Evolutionary conservation across 2,797 vertebrate species (phyloP), one percentile per base, ranked within the genome.

Genomic region (Chloroceryle amazona): DNA sequence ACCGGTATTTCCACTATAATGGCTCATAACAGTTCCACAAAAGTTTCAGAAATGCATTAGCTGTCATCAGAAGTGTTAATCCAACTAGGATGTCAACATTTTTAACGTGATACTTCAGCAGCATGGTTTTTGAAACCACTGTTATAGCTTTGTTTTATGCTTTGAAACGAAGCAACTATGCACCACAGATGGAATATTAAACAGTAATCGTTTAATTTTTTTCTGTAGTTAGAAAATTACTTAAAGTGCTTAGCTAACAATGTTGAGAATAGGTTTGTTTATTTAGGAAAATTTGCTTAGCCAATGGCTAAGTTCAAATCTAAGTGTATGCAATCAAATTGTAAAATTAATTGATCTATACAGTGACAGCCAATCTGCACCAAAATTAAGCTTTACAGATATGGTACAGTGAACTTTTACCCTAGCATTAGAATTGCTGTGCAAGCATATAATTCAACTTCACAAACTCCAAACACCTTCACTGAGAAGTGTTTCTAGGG

Each of bases 11-110:
- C 22, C 28, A 92, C 95, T 92, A 15, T 94, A 98, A 98, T 96
- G 94, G 92, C 82, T 95, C 96, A 60, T 92, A 97, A 97, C 93
- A 96, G 94, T 89, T 96, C 84, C 93, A 94, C 4, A 92, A 87
- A 98, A 98, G 86, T 98, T 97, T 91, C 58, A 85, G 91, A 96
- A 97, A 97, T 86, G 60, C 93, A 97, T 96, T 96, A 95, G 81
- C 71, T 97, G 88, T 89, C 97, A 96, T 66, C 76, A 57, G 16
- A 13, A 33, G 39, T 86, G 82, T 96, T 98, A 87, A 95, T 94
- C 81, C 91, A 86, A 87, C 75, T 25, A 62, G 72, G 58, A 81
- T 91, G 73, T 86, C 82, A 78, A 93, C 90, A 89, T 94, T 94
- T 96, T 70, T 84, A 52, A 84, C 71, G 82, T 51, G 44, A 57